Evolutionary conservation across 1,140 invertebrate species (phyloP).

Genomic region (Aphidius ervi): DNA sequence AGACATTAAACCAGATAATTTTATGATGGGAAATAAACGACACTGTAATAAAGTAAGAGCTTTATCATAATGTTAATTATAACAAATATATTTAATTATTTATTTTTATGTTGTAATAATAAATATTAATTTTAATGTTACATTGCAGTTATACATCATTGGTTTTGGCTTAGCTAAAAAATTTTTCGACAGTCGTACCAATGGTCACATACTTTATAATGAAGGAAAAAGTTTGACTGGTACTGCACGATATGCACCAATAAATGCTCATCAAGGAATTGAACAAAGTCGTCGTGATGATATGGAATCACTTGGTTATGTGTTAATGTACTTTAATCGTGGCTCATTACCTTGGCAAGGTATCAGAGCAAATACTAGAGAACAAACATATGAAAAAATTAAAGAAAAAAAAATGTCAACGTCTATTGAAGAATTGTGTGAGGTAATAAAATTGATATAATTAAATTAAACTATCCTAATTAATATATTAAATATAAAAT

Average conservation of each 20-base stretch:
- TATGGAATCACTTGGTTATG: slow-evolving; percentile 94
- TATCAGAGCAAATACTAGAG: slow-evolving; percentile 89
- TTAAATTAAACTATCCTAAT: too few species aligned
- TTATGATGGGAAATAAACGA: slow-evolving; percentile 94
- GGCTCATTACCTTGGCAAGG: slow-evolving; percentile 93
- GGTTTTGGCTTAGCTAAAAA: slow-evolving; percentile 98
- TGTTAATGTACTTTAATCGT: slow-evolving; percentile 95
- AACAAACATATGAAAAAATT: slow-evolving; percentile 96
- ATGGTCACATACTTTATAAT: slow-evolving; percentile 87
- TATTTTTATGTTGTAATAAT: too few species aligned
- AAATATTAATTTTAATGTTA: too few species aligned
- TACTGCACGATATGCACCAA: slow-evolving; percentile 94
- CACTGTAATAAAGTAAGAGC: slow-evolving; percentile 79
- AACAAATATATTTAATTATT: not conserved
- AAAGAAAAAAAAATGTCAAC: slow-evolving; percentile 98
- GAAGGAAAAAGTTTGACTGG: slow-evolving; percentile 97
- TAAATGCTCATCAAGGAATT: slow-evolving; percentile 94
- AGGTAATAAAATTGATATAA: slow-evolving; percentile 58
- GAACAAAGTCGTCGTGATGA: slow-evolving; percentile 89
- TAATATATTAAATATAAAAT: not conserved
- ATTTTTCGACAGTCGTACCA: slow-evolving; percentile 82
- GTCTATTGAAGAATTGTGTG: slow-evolving; percentile 89
- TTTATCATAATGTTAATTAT: not conserved
- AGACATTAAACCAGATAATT: slow-evolving; percentile 96
- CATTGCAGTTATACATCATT: slow-evolving; percentile 80